A percentile compares a stretch with the other conserved stretches of the same genome.
Conservation (phyloP, 2,888 invertebrate genomes). For the Amblyjoppa fuscipennis region DNA sequence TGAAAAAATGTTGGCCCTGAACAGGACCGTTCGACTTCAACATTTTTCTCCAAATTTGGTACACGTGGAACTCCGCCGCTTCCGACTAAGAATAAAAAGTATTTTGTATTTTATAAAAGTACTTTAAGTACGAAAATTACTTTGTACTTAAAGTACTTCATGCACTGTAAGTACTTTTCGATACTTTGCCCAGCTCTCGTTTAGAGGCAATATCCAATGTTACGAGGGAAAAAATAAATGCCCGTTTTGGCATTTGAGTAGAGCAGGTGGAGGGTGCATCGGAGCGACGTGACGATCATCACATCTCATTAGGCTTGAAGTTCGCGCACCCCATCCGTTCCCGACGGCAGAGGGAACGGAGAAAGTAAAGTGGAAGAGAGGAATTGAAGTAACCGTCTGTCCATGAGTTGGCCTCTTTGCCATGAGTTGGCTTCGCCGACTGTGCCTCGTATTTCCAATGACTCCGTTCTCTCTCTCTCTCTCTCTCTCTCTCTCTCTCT, state of each 20-base stretch:
- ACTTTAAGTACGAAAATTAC: too few species aligned
- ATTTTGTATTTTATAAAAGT: too few species aligned
- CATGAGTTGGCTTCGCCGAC: constrained; percentile 61
- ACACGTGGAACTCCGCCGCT: too few species aligned
- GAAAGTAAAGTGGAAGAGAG: constrained; percentile 23
- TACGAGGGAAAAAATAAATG: neutral
- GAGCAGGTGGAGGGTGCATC: constrained; percentile 50
- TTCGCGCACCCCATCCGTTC: constrained; percentile 35
- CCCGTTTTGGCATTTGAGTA: constrained; percentile 36
- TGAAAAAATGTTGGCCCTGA: too few species aligned
- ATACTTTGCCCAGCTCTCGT: too few species aligned
- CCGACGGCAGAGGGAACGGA: neutral
- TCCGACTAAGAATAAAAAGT: too few species aligned
- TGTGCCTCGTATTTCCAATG: constrained; percentile 55
- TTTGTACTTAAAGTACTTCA: too few species aligned
- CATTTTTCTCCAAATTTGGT: too few species aligned
- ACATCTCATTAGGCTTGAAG: constrained; percentile 48
- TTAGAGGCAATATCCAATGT: too few species aligned
- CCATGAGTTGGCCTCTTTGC: constrained; percentile 52
- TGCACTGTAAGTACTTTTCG: too few species aligned
- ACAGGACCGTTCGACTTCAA: too few species aligned
- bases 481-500: neutral
- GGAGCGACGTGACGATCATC: constrained; percentile 51
- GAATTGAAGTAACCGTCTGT: constrained; percentile 40
- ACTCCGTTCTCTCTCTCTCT: constrained; percentile 15